Evolutionary conservation across 1,140 invertebrate genomes (phyloP), one percentile per base, ranked within the genome.

Genomic region (Drosophila obscura): DNA sequence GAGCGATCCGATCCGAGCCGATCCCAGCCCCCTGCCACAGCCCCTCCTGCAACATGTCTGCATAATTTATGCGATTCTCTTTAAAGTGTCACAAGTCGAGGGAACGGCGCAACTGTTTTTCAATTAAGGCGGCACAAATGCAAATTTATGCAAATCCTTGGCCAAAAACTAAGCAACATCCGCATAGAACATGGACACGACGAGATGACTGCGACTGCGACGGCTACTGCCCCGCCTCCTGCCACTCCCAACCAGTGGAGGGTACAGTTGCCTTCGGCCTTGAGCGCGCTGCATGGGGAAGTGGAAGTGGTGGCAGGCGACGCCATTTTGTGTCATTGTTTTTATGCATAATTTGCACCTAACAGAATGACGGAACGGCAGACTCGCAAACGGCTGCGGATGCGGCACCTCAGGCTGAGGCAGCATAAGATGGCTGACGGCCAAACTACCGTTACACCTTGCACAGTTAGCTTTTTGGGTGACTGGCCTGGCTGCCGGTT

Each of bases 61-160:
- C 45, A 73, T 87, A 88, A 88, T 82, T 82, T 82, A 88, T 87
- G 72, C 83, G 66, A 43, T 43, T 66, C 82, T 55, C 75, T 88
- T 79, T 73, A 87, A 82, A 82, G 85, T 85, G 82, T 77, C 62
- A 85, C 78, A 87, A 77, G 60, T 69, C 57, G 73, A 31, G 49
- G 56, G 53, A 78, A 56, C 59, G 55, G 55, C 55, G 49, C 58
- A 64, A 75, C 74, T 78, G 78, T 65, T 85, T 85, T 85, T 85
- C 82, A 85, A 85, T 85, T 85, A 85, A 61, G 78, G 56, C 57
- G 69, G 51, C 62, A 43, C 62, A 48, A 78, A 88, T 85, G 82
- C 82, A 85, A 85, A 85, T 85, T 85, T 87, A 85, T 85, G 82
- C 78, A 85, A 85, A 85, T 85, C 82, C 63, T 62, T 85, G 69